Base-by-base conservation (phyloP, 2,888 invertebrate species). In the Brachyptera putata region DNA sequence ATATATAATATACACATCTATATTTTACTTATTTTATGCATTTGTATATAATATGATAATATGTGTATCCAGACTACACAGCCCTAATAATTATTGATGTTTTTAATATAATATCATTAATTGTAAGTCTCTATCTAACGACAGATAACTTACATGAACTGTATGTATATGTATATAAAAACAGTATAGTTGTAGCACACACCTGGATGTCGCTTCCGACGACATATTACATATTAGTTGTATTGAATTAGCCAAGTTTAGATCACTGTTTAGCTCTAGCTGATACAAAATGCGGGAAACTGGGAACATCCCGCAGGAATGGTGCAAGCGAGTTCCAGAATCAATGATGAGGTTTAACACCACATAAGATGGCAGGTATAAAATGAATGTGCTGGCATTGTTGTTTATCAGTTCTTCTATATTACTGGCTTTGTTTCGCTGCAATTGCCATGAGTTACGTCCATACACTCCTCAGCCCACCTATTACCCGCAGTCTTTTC, bases 21-120 rank as follows among this genome's bases (percentile, higher is more conserved):
- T 63, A 63, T 63, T 63, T 63, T 69, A 70, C 70, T 71, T 71
- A 72, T 74, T 74, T 73, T 72, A 73, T 71, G 72, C 71, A 73
- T 74, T 73, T 74, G 73, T 74, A 74, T 71, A 65, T 58, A 64
- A 61, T 53, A 53, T 53, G 34, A 53, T 53, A 53, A 53, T 34
- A 53, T 34, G 36, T 53, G 53, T 53, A 34, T 53, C 9, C 36
- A 53, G 22, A 53, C 22, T 53, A 34, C 30, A 53, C 53, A 24
- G 3, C 46, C 46, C 55, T 61, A 74, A n/a, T n/a, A n/a, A 72
- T 72, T 73, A 74, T 73, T 71, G 70, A 72, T 72, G 71, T 74
- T 74, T 53, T 73, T 72, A 71, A 69, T 72, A 71, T 63, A 48
- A 57, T 57, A 56, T 61, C 57, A 61, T 49, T 57, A 57, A 46